phyloP scores from a whole-genome alignment of 2,888 invertebrate genomes.

The Tribolium freemani region DNA sequence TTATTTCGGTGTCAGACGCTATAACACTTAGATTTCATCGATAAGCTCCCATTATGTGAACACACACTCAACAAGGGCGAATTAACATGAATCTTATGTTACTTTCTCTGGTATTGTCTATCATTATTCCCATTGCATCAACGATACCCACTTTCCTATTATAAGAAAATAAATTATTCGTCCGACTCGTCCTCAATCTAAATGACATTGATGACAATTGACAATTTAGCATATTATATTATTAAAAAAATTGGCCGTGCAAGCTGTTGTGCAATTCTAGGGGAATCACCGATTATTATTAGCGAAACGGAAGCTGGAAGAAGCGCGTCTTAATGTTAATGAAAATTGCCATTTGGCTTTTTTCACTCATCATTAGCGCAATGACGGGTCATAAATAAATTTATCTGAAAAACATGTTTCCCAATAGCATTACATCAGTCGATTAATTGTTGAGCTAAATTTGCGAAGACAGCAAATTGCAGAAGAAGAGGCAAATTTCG shows the following conservation, averaged over 20 bases:
- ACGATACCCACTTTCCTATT: neutral
- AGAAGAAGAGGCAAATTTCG: too few relatives aligned
- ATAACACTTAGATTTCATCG: neutral
- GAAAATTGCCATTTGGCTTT: neutral
- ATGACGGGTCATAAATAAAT: too few relatives aligned
- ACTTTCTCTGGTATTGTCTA: constrained; percentile 37
- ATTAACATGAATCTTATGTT: constrained; percentile 22
- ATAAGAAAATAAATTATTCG: constrained; percentile 2
- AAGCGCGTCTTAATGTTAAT: neutral
- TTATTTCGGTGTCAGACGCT: constrained; percentile 8
- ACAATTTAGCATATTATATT: neutral
- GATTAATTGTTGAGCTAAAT: too few relatives aligned
- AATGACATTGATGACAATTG: constrained; percentile 7
- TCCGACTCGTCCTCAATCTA: neutral
- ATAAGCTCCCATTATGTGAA: constrained; percentile 21
- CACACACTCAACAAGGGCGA: constrained; percentile 6
- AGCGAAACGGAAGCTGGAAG: constrained; percentile 1
- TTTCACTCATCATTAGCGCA: too few relatives aligned
- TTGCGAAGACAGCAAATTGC: too few relatives aligned
- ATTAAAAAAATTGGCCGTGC: neutral
- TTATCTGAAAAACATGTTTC: too few relatives aligned
- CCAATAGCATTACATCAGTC: too few relatives aligned
- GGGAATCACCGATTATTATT: neutral
- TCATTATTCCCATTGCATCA: constrained; percentile 17
- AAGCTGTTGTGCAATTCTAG: neutral